These are phyloP conservation scores for Odontamblyopus lacepedii DNA, from an alignment of 2,797 vertebrate species.

Conservation along the genomic window DNA sequence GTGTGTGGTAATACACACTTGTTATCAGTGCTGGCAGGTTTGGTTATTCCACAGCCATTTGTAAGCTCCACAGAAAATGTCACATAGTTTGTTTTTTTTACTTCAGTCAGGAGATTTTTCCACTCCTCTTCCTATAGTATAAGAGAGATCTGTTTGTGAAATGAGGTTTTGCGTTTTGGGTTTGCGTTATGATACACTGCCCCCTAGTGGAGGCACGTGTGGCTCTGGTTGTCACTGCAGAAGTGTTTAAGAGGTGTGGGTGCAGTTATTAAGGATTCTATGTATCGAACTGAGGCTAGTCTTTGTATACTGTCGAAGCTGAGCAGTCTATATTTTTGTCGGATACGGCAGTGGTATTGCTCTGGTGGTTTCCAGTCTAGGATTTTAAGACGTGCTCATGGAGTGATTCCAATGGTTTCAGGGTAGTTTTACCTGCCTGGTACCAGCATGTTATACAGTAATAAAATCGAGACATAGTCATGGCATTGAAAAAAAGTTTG, in stretches of 20 bases:
- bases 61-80: not conserved
- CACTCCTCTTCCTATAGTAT: not conserved
- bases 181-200: too few relatives aligned
- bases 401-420: not conserved
- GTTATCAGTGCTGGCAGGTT: too few relatives aligned
- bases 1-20: too few relatives aligned
- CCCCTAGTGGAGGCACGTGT: too few relatives aligned
- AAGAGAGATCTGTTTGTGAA: not conserved
- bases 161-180: not conserved
- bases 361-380: not conserved
- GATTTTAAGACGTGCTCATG: not conserved
- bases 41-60: too few relatives aligned
- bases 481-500: not conserved
- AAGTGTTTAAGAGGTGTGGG: too few relatives aligned
- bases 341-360: not conserved
- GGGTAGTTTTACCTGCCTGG: not conserved
- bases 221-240: too few relatives aligned
- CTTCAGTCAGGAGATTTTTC: not conserved
- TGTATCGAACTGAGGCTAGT: too few relatives aligned
- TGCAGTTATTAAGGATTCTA: too few relatives aligned
- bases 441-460: not conserved
- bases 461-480: not conserved
- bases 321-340: too few relatives aligned
- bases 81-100: not conserved
- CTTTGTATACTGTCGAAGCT: too few relatives aligned